Evolutionary conservation across 53 echinoderm and acorn worm species (phyloP).

Genomic region (Arbacia lixula): DNA sequence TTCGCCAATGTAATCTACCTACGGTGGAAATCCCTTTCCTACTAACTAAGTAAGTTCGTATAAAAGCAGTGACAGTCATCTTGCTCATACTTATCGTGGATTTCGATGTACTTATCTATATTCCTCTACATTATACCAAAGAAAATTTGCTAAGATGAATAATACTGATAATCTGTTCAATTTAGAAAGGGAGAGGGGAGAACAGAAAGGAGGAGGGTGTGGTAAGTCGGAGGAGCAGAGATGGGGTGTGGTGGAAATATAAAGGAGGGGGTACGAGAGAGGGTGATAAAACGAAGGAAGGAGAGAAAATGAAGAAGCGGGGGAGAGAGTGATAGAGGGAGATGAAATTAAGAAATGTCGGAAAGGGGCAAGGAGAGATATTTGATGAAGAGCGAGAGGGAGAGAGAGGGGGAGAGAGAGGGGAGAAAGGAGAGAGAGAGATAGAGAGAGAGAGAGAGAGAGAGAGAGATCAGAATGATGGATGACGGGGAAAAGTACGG

Average conservation of each 20-base stretch:
- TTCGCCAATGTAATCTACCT: too few relatives aligned
- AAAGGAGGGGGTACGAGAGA: neutral
- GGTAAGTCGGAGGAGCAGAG: neutral
- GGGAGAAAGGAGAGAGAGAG: neutral
- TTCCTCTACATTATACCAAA: too few relatives aligned
- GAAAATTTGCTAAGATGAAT: too few relatives aligned
- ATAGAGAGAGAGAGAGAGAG: neutral
- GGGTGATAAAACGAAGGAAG: neutral
- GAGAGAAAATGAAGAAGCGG: neutral
- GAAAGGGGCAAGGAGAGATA: neutral
- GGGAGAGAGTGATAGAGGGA: neutral
- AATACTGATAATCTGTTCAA: too few relatives aligned
- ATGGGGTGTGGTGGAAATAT: neutral
- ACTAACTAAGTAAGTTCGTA: too few relatives aligned
- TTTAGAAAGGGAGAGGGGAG: neutral
- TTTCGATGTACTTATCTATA: too few relatives aligned
- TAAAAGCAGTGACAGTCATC: too few relatives aligned
- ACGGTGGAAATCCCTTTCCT: too few relatives aligned
- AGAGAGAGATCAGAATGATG: neutral
- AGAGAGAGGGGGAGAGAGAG: neutral
- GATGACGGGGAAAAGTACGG: too few relatives aligned
- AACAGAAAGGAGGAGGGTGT: too few relatives aligned
- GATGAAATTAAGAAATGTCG: neutral
- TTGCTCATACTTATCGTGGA: too few relatives aligned
- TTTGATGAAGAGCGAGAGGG: neutral